A percentile compares a stretch with the other conserved stretches of the same genome.
Evolutionary conservation across 2,797 vertebrate genomes (phyloP).

Genomic region (Gymnoscopelus microlampas): DNA sequence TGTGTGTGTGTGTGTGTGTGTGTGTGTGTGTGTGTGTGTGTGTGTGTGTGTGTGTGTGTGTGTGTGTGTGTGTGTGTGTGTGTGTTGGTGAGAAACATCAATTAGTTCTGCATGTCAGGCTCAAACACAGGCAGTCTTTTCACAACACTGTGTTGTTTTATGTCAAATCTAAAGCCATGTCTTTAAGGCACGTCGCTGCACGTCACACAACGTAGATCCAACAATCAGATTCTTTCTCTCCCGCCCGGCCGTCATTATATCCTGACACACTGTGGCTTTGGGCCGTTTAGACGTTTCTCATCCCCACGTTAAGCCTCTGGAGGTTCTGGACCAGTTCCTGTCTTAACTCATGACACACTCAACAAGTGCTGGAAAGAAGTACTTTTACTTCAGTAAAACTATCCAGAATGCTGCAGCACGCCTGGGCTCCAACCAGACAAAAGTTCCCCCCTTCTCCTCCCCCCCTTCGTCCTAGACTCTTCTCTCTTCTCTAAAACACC

Average conservation of each 20-base stretch:
- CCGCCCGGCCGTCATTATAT: conserved; percentile 82
- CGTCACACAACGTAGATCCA: conserved; percentile 87
- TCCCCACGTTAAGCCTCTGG: conserved; percentile 83
- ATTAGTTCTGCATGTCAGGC: conserved; percentile 90
- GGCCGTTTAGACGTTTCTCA: conserved; percentile 80
- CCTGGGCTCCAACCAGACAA: no score
- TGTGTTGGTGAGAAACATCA: conserved; percentile 63
- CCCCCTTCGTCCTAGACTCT: no score
- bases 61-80: no score
- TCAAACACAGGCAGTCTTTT: conserved; percentile 82
- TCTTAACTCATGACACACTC: conserved; percentile 32
- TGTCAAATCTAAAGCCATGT: conserved; percentile 86
- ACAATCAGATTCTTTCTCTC: conserved; percentile 89
- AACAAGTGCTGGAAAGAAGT: conserved; percentile 33
- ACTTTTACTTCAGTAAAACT: no score
- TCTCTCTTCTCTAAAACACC: no score
- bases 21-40: no score
- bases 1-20: no score
- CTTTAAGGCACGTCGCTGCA: conserved; percentile 84
- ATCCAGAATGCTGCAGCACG: no score
- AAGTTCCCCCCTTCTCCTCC: no score
- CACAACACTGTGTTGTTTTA: conserved; percentile 81
- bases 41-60: no score
- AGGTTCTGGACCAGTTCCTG: conserved; percentile 29
- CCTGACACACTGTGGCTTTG: conserved; percentile 83